phyloP scores from a whole-genome alignment of 1,140 invertebrate species.

The Drosophila sucinea region DNA sequence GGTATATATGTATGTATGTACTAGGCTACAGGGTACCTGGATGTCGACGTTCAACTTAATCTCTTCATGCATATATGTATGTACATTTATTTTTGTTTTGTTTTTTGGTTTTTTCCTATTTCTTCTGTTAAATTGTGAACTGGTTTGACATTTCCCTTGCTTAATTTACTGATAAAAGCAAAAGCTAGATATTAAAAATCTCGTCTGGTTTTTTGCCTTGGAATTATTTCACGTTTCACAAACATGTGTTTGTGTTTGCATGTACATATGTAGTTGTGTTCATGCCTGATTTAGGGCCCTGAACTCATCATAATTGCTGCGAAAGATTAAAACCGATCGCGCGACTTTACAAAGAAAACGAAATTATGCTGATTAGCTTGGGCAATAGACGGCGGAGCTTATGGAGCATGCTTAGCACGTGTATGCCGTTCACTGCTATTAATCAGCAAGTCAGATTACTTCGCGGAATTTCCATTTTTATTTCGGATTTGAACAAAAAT shows the following conservation, averaged over 20 bases:
- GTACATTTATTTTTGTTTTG: neutral
- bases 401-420: neutral
- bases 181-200: slow-evolving; percentile 6
- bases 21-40: neutral
- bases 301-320: neutral
- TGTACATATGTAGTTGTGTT: neutral
- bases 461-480: neutral
- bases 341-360: neutral
- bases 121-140: slow-evolving; percentile 5
- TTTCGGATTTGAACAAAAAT: too few species aligned
- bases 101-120: slow-evolving; percentile 9
- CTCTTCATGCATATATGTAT: neutral
- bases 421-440: neutral
- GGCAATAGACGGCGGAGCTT: neutral
- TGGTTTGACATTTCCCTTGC: slow-evolving; percentile 13
- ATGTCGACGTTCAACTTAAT: neutral
- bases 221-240: slow-evolving; percentile 14
- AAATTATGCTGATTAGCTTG: slow-evolving; percentile 2
- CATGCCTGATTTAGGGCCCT: slow-evolving; percentile 5
- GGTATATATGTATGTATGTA: too few species aligned
- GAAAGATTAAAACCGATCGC: slow-evolving; percentile 10
- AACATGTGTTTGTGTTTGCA: neutral
- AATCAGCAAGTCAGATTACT: neutral
- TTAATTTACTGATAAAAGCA: slow-evolving; percentile 18
- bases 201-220: slow-evolving; percentile 6